A percentile compares a stretch with the other conserved stretches of the same genome.
Evolutionary conservation across 2,797 vertebrate species (phyloP).

Genomic region (Anguilla obscura): DNA sequence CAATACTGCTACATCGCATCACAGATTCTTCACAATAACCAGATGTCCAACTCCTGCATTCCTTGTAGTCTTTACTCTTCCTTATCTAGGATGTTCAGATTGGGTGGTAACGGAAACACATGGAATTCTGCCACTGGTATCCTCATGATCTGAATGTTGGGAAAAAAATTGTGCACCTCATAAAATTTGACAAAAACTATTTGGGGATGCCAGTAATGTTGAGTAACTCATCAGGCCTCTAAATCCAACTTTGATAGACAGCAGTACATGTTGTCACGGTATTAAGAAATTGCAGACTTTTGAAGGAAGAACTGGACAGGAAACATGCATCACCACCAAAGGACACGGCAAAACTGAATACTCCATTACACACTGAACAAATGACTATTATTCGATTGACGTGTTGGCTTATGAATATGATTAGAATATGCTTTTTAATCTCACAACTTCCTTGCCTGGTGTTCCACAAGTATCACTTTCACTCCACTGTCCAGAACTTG

Average conservation of each 20-base stretch:
- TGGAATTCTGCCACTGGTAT: not conserved
- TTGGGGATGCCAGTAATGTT: not conserved
- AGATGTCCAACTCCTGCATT: not conserved
- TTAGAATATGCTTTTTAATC: not conserved
- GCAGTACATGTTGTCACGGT: not conserved
- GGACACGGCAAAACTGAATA: not conserved
- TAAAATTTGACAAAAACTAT: conserved; percentile 2
- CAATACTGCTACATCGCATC: not conserved
- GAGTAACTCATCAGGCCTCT: not conserved
- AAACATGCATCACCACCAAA: not conserved
- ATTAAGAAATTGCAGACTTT: not conserved
- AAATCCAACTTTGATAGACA: not conserved
- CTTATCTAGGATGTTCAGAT: not conserved
- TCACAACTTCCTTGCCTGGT: not conserved
- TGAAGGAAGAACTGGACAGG: not conserved
- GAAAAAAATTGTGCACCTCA: not conserved
- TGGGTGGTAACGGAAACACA: not conserved
- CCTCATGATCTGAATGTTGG: not conserved
- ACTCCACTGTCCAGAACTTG: too few relatives aligned
- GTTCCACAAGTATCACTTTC: not conserved
- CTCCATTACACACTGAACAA: not conserved
- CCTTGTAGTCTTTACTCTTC: not conserved
- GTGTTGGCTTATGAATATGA: not conserved
- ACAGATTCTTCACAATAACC: not conserved
- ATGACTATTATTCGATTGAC: not conserved